A percentile compares a stretch with the other conserved stretches of the same genome.
Evolutionary conservation across 1,140 invertebrate species (phyloP).

Genomic region (Anastrepha obliqua): DNA sequence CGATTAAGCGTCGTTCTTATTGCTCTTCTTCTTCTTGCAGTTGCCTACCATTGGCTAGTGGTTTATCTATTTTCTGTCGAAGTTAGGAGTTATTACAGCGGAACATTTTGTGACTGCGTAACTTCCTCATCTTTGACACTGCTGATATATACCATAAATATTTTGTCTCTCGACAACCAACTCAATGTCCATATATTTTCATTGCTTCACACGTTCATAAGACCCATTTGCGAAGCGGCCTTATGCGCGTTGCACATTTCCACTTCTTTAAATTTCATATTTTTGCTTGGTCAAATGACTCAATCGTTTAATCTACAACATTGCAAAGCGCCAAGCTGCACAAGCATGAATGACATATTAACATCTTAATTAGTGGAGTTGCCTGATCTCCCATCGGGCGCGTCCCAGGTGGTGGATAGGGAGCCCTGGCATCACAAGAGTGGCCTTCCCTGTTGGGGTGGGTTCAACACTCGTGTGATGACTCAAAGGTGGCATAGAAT

Average conservation of each 20-base stretch:
- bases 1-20: not conserved
- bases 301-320: not conserved
- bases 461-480: too few relatives aligned
- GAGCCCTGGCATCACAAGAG: too few relatives aligned
- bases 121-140: slow-evolving; percentile 11
- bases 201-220: not conserved
- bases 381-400: too few relatives aligned
- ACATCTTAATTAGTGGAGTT: not conserved
- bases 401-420: too few relatives aligned
- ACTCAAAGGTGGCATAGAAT: too few relatives aligned
- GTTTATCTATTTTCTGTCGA: not conserved
- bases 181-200: not conserved
- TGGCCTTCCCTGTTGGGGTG: too few relatives aligned
- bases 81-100: slow-evolving; percentile 11
- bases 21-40: not conserved
- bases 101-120: slow-evolving; percentile 8
- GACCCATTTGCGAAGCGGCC: not conserved
- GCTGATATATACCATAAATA: not conserved
- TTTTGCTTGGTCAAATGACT: not conserved
- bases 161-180: not conserved
- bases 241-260: not conserved
- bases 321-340: not conserved
- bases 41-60: not conserved
- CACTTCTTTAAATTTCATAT: not conserved
- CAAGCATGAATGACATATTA: not conserved